Evolutionary conservation across 2,888 invertebrate genomes (phyloP).

Genomic region (Drosophila histrio): DNA sequence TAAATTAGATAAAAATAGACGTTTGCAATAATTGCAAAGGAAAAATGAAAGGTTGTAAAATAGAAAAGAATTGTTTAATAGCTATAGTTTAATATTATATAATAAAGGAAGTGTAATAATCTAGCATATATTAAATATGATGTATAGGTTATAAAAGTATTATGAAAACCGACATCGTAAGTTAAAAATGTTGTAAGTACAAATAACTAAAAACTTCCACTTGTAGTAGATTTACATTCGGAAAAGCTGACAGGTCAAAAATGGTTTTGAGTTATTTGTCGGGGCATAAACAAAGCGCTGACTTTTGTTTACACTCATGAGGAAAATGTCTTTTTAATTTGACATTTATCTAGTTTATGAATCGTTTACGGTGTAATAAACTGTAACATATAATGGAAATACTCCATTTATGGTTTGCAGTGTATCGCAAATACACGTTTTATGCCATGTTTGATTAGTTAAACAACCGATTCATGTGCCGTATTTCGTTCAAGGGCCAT

Average conservation of each 20-base stretch:
- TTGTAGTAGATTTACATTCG: too few species aligned
- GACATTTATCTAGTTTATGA: constrained; percentile 1
- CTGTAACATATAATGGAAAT: neutral
- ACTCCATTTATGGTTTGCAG: constrained; percentile 1
- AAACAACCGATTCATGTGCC: constrained; percentile 13
- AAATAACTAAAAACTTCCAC: neutral
- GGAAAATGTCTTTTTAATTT: neutral
- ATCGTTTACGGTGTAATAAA: neutral
- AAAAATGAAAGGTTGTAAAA: neutral
- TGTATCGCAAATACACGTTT: constrained; percentile 27
- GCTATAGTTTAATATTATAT: neutral
- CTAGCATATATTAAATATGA: neutral
- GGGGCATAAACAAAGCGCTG: neutral
- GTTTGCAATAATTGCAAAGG: neutral
- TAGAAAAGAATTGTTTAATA: neutral
- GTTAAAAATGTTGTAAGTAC: too few species aligned
- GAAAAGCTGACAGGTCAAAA: neutral
- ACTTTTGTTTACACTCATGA: neutral
- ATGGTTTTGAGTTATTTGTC: neutral
- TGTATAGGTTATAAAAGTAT: too few species aligned
- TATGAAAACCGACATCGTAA: too few species aligned
- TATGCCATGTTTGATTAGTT: constrained; percentile 35
- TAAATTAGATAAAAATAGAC: neutral
- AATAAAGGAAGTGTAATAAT: neutral
- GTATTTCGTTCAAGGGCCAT: constrained; percentile 6